These are phyloP conservation scores for Chrysochloris asiatica DNA, from an alignment of 2,113 vertebrate species.

Conservation along the genomic window DNA sequence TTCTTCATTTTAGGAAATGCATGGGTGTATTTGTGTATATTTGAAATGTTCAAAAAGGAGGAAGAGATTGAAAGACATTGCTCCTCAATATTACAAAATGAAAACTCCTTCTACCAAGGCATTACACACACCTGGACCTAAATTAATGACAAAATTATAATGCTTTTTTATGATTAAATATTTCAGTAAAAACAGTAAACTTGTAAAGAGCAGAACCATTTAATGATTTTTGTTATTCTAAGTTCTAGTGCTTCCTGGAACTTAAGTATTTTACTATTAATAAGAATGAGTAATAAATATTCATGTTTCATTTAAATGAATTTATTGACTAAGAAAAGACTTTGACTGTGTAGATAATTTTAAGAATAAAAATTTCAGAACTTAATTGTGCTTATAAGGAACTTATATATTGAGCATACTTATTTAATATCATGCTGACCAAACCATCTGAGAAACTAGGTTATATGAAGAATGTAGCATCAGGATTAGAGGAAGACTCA, in stretches of 20 bases:
- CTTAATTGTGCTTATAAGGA: no score
- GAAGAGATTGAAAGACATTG: background rate
- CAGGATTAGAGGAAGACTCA: no score
- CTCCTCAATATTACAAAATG: background rate
- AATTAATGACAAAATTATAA: background rate
- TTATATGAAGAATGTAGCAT: no score
- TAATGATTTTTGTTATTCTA: conserved; percentile 27
- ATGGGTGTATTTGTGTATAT: background rate
- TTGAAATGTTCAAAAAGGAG: background rate
- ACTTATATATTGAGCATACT: no score
- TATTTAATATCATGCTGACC: no score
- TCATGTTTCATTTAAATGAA: no score
- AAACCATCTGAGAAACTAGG: no score
- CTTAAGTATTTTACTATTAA: conserved; percentile 19
- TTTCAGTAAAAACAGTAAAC: background rate
- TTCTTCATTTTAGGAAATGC: background rate
- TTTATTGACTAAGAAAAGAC: no score
- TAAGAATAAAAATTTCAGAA: no score
- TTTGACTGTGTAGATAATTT: no score
- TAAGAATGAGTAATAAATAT: background rate
- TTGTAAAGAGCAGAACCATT: background rate
- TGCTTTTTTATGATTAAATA: background rate
- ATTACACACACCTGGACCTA: background rate
- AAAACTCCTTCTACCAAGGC: background rate
- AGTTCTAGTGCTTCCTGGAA: background rate